Evolutionary conservation across 2,113 vertebrate genomes (phyloP).

Genomic region (Tragelaphus strepsiceros): DNA sequence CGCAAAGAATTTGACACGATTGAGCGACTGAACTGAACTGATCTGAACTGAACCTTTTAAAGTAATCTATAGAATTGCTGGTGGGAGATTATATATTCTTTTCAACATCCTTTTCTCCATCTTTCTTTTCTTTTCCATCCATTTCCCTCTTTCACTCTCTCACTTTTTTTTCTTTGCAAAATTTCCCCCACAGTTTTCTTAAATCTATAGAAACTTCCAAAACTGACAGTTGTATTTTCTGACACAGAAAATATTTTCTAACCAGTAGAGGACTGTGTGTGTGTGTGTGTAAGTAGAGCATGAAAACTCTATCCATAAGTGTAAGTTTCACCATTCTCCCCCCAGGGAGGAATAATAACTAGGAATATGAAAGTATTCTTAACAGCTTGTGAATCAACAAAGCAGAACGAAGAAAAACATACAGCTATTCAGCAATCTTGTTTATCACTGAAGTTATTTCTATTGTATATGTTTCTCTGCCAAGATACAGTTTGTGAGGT

Average conservation of each 20-base stretch:
- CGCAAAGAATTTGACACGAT: no score
- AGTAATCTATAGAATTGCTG: not conserved
- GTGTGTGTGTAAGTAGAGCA: rapidly evolving
- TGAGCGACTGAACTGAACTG: no score
- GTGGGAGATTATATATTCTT: not conserved
- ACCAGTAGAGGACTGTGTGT: not conserved
- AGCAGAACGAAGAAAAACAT: not conserved
- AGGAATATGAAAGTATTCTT: not conserved
- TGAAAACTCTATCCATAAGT: not conserved
- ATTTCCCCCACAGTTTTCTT: not conserved
- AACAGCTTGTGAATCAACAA: not conserved
- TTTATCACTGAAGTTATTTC: not conserved
- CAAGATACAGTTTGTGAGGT: not conserved
- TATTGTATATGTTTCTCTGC: not conserved
- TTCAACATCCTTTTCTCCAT: not conserved
- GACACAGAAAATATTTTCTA: not conserved
- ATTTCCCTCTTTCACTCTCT: not conserved
- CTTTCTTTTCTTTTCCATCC: not conserved
- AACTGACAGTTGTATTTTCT: not conserved
- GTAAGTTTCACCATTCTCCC: not conserved
- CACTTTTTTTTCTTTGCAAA: not conserved
- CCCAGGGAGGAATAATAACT: not conserved
- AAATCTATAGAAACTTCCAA: not conserved
- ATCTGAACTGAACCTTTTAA: not conserved
- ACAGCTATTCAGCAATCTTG: not conserved